A percentile compares a stretch with the other conserved stretches of the same genome.
Conservation (phyloP, 53 echinoderm and acorn worm species). For the Astropecten irregularis region DNA sequence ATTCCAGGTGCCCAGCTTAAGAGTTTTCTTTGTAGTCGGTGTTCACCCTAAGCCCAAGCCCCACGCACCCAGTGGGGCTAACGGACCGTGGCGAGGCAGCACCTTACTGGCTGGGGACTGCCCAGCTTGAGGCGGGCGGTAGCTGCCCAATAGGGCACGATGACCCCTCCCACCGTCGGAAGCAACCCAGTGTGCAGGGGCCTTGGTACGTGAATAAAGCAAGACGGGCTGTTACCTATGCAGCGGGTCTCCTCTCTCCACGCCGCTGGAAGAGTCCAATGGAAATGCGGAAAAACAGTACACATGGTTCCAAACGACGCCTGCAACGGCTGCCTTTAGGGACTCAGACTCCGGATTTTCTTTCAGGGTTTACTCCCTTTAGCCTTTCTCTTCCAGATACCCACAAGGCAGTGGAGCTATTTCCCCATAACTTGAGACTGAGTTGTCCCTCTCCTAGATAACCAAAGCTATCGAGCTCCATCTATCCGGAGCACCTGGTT, state of each 20-base stretch:
- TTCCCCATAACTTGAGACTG: too few species aligned
- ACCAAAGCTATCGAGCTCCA: too few species aligned
- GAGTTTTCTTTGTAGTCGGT: not conserved
- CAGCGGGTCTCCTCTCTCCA: slow-evolving; percentile 37
- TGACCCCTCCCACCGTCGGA: slow-evolving; percentile 64
- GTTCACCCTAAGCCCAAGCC: not conserved
- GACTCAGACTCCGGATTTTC: slow-evolving; percentile 33
- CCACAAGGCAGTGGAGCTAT: too few species aligned
- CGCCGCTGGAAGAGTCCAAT: slow-evolving; percentile 3
- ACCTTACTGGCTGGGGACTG: too few species aligned
- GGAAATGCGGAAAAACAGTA: not conserved
- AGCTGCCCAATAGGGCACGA: slow-evolving; percentile 41
- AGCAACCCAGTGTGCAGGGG: slow-evolving; percentile 36
- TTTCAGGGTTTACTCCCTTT: slow-evolving; percentile 16
- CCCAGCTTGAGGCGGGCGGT: too few species aligned
- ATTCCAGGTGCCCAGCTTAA: not conserved
- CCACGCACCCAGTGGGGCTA: slow-evolving; percentile 7
- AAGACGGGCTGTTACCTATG: slow-evolving; percentile 39
- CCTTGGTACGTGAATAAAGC: slow-evolving; percentile 12
- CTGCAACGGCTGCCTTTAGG: not conserved
- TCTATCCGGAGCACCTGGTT: too few species aligned
- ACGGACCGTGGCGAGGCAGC: too few species aligned
- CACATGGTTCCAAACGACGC: not conserved
- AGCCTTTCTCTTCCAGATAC: slow-evolving; percentile 11
- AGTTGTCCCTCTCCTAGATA: too few species aligned